Evolutionary conservation across 2,797 vertebrate genomes (phyloP).

Genomic region (Platyrinchus mystaceus): DNA sequence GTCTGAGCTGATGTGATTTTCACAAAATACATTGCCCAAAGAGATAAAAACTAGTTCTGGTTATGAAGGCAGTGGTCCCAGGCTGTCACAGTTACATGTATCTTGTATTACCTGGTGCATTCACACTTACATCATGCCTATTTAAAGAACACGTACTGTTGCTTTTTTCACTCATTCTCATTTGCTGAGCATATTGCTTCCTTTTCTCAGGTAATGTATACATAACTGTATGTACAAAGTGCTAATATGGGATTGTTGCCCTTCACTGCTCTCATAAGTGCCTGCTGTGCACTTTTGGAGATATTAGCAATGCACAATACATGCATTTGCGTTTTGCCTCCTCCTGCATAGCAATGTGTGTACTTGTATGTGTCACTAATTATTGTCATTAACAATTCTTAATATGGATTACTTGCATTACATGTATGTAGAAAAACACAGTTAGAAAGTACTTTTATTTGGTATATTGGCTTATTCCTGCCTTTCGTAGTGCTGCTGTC

Average conservation of each 20-base stretch:
- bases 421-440: not conserved
- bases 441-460: not conserved
- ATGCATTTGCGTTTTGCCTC: not conserved
- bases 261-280: not conserved
- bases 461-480: not conserved
- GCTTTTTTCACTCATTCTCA: not conserved
- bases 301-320: not conserved
- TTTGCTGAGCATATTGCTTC: not conserved
- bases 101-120: not conserved
- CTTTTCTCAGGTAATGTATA: not conserved
- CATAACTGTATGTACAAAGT: not conserved
- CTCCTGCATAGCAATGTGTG: not conserved
- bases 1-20: not conserved
- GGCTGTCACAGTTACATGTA: not conserved
- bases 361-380: not conserved
- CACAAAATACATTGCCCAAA: not conserved
- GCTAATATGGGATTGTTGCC: not conserved
- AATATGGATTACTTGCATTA: not conserved
- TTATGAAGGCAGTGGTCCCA: not conserved
- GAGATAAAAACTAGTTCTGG: not conserved
- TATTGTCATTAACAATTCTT: not conserved
- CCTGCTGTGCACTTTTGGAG: not conserved
- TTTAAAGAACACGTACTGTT: not conserved
- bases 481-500: not conserved
- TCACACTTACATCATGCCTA: not conserved